Percentiles rank a stretch among this genome's conserved stretches.
Evolutionary conservation across 2,888 invertebrate species (phyloP).

Genomic region (Metopia argyrocephala): DNA sequence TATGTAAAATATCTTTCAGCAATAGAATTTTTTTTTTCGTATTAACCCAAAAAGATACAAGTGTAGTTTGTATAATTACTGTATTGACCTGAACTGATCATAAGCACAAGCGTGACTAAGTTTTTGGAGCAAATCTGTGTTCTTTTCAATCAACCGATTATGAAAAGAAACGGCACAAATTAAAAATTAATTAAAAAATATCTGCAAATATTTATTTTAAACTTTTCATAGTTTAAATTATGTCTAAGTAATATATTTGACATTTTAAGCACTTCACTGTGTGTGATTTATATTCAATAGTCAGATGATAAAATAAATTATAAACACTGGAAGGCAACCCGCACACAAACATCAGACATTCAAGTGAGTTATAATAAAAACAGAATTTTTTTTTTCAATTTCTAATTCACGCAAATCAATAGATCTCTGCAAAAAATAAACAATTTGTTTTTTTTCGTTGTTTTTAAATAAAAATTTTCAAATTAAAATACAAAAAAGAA

Average conservation of each 20-base stretch:
- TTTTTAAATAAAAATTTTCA: neutral
- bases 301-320: neutral
- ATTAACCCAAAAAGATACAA: no score
- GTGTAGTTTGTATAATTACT: no score
- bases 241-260: neutral
- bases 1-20: no score
- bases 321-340: neutral
- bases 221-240: no score
- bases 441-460: neutral
- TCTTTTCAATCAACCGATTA: no score
- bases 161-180: no score
- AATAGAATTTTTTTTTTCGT: no score
- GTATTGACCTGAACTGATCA: no score
- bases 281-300: conserved; percentile 5
- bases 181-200: no score
- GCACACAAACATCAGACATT: neutral
- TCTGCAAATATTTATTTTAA: no score
- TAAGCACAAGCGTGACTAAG: no score
- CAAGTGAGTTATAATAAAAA: neutral
- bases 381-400: neutral
- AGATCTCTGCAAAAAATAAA: neutral
- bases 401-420: conserved; percentile 3
- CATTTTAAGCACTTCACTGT: neutral
- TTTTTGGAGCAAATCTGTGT: no score
- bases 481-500: neutral